Conservation (phyloP, 2,113 vertebrate species). For the Patagioenas fasciata region DNA sequence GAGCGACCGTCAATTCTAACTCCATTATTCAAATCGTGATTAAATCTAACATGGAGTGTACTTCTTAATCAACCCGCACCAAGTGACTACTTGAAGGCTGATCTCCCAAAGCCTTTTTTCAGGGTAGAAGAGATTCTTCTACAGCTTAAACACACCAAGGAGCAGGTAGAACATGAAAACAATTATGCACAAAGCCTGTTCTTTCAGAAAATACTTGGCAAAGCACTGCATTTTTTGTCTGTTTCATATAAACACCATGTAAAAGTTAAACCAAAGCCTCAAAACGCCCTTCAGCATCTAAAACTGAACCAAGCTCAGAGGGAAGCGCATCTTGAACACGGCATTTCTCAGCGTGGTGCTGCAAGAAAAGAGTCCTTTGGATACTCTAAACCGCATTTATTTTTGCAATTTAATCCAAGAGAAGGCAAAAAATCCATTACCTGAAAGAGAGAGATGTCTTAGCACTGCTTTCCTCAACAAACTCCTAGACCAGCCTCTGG, state of each 20-base stretch:
- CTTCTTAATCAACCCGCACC: conserved; percentile 29
- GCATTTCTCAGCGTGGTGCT: background rate
- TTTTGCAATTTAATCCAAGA: background rate
- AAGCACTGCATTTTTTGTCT: background rate
- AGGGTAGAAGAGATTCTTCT: background rate
- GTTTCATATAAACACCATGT: background rate
- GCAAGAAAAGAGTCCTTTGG: background rate
- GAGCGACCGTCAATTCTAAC: background rate
- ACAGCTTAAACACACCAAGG: background rate
- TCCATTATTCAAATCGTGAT: conserved; percentile 34
- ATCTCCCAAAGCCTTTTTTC: conserved; percentile 19
- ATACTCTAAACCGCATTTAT: background rate
- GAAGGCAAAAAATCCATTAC: background rate
- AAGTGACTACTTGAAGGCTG: background rate
- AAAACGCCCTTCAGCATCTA: conserved; percentile 20
- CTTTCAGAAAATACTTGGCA: conserved; percentile 37
- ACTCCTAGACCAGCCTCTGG: background rate
- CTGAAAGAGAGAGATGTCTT: background rate
- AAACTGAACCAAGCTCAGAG: background rate
- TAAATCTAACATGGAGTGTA: background rate
- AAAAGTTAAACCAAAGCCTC: conserved; percentile 22
- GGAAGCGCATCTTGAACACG: background rate
- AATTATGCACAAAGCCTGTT: background rate
- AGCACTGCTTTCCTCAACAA: background rate
- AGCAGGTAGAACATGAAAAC: conserved; percentile 22